Conservation (phyloP, 2,888 invertebrate species). For the Chymomyza procnemis region DNA sequence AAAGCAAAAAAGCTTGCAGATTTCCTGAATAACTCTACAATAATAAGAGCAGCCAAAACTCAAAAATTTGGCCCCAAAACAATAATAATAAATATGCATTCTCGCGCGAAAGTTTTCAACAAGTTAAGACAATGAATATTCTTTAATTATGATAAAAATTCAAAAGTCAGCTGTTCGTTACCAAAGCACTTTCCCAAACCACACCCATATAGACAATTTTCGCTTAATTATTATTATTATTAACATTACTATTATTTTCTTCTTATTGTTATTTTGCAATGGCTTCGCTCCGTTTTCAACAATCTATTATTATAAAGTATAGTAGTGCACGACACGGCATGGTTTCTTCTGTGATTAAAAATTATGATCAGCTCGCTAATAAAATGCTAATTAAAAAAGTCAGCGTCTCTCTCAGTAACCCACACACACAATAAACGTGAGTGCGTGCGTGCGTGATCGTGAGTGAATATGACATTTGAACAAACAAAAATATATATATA, state of each 20-base stretch:
- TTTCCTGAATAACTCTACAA: too few relatives aligned
- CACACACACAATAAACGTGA: neutral
- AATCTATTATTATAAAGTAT: neutral
- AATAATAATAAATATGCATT: neutral
- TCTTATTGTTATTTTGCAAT: constrained; percentile 19
- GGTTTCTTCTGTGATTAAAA: constrained; percentile 67
- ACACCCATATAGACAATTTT: neutral
- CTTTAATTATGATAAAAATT: neutral
- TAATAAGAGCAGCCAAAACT: too few relatives aligned
- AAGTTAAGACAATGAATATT: neutral
- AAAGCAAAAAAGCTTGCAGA: neutral
- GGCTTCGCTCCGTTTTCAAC: constrained; percentile 26
- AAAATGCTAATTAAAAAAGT: constrained; percentile 52
- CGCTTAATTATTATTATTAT: neutral
- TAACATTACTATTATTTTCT: constrained; percentile 19
- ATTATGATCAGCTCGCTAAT: constrained; percentile 57
- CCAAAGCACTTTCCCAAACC: neutral
- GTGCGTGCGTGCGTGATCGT: neutral
- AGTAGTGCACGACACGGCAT: constrained; percentile 45
- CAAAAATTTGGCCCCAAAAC: neutral
- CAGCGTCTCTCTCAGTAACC: constrained; percentile 28
- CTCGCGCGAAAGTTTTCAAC: neutral
- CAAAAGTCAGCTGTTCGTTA: neutral
- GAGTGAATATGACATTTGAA: constrained; percentile 45
- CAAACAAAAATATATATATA: constrained; percentile 23